Evolutionary conservation across 2,113 vertebrate genomes (phyloP).

Genomic region (Laticauda colubrina): DNA sequence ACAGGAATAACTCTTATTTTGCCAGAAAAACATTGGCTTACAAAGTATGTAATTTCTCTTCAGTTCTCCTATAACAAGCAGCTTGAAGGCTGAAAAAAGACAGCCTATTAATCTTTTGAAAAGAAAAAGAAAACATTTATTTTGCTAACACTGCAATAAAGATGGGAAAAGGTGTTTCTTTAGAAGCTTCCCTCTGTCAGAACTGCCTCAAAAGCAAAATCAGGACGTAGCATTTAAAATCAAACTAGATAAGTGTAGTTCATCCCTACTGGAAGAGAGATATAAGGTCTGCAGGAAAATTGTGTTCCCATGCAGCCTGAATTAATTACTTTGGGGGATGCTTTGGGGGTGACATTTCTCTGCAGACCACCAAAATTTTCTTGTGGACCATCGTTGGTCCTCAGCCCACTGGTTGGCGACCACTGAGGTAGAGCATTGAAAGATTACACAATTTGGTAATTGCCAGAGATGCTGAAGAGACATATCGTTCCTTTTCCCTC

Average conservation of each 20-base stretch:
- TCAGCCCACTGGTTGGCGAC: no score
- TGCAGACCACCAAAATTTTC: no score
- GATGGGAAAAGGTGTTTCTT: background rate
- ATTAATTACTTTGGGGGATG: no score
- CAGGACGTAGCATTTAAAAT: background rate
- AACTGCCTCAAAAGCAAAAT: background rate
- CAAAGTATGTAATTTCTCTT: slow-evolving; percentile 16
- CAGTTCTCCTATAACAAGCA: no score
- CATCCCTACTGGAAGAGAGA: background rate
- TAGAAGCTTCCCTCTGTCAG: background rate
- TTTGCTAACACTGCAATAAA: background rate
- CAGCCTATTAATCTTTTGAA: slow-evolving; percentile 17
- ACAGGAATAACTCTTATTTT: slow-evolving; percentile 42
- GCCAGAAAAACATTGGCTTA: slow-evolving; percentile 37
- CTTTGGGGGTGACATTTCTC: no score
- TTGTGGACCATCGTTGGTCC: no score
- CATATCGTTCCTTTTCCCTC: background rate
- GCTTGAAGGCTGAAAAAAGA: slow-evolving; percentile 22
- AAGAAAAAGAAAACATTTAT: slow-evolving; percentile 10
- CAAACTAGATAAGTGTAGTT: background rate
- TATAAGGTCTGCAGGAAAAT: background rate
- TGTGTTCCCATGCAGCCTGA: no score
- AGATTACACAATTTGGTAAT: background rate
- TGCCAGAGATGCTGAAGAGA: background rate
- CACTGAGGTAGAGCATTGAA: background rate